Evolutionary conservation across 2,888 invertebrate genomes (phyloP), one percentile per base, ranked within the genome.

Genomic region (Thymelicus acteon): DNA sequence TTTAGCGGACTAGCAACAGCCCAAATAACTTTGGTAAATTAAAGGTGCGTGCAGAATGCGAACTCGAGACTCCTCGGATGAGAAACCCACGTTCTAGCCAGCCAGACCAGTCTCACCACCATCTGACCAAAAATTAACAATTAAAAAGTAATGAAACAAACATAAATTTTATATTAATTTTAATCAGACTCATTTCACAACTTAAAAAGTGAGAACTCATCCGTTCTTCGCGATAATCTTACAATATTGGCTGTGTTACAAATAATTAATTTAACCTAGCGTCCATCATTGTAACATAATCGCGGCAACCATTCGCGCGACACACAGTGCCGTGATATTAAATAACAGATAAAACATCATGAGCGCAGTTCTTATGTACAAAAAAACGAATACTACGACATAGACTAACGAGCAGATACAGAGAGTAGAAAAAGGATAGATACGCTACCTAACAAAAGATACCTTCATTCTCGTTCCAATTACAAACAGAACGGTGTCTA

Each of bases 121-220:
- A 40, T 10, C 44, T 44, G 7, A 8, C 8, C 10, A 44, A 44
- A 2, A 2, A 44, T 0, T 8, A 44, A 44, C 10, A 44, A 44
- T 10, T 69, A n/a, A 67, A 60, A 60, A 47, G 65, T 83, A 81
- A 81, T 82, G 86, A 86, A 83, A 77, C 70, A 79, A 73, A 61
- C 75, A 74, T 76, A 76, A 78, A 82, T 82, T 88, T 85, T 85
- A 87, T 90, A 89, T 91, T 91, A 90, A 85, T 89, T 54, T 90
- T 92, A 93, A 89, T 93, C 90, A 90, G 90, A 93, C 92, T 93
- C 93, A 91, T 92, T 92, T 90, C 86, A 90, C 88, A 89, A 91
- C 87, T 86, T 86, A 57, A 91, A 31, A 88, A 90, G 88, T 90
- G 90, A 90, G 90, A 87, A 87, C 85, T 83, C 85, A 85, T 78